phyloP scores from a whole-genome alignment of 2,888 invertebrate genomes.

The Idaea straminata region DNA sequence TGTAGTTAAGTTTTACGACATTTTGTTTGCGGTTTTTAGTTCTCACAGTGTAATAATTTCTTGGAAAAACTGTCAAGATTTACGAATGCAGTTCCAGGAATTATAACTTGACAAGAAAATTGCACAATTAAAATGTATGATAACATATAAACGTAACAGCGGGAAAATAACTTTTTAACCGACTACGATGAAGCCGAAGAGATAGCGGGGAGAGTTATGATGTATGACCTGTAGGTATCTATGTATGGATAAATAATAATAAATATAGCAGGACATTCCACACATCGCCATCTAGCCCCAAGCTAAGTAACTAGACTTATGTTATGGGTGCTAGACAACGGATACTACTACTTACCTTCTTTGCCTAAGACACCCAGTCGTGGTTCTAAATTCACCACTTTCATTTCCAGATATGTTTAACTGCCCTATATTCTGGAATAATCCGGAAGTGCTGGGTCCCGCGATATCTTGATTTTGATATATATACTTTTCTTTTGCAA shows the following conservation, averaged over 20 bases:
- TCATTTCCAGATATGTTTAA: background rate
- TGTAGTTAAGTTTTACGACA: slow-evolving; percentile 32
- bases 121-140: background rate
- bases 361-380: background rate
- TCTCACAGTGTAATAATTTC: slow-evolving; percentile 31
- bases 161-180: too few relatives aligned
- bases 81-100: background rate
- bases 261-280: too few relatives aligned
- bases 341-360: too few relatives aligned
- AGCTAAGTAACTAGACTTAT: too few relatives aligned
- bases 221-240: too few relatives aligned
- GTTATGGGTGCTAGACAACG: too few relatives aligned
- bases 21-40: slow-evolving; percentile 24
- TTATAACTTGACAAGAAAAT: slow-evolving; percentile 13
- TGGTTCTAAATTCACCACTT: background rate
- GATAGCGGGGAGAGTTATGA: too few relatives aligned
- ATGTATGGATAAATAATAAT: too few relatives aligned
- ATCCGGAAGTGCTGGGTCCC: background rate
- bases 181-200: too few relatives aligned
- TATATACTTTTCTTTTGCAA: too few relatives aligned
- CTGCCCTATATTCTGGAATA: background rate
- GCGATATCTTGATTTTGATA: background rate
- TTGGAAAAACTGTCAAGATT: background rate
- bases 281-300: too few relatives aligned
- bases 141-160: background rate